These are phyloP conservation scores for Drosophila infuscata DNA, from an alignment of 2,888 invertebrate genomes.

Conservation along the genomic window DNA sequence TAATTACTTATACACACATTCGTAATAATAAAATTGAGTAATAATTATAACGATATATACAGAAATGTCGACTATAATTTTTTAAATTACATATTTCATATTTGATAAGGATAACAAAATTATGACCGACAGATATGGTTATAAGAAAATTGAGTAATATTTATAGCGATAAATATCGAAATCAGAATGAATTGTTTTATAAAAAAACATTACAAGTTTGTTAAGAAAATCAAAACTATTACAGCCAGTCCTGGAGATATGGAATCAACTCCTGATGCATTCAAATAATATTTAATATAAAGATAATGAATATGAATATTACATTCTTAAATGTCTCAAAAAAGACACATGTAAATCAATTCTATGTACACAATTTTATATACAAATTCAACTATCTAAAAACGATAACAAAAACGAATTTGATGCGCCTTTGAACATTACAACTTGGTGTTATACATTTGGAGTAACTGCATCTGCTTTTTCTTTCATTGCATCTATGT, in stretches of 20 bases:
- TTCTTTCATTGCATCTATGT: neutral
- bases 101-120: neutral
- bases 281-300: neutral
- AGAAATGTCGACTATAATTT: neutral
- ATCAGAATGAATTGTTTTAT: neutral
- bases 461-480: neutral
- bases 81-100: neutral
- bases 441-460: neutral
- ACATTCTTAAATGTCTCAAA: neutral
- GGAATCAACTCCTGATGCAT: neutral
- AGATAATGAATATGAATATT: neutral
- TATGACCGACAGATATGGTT: neutral
- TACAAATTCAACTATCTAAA: neutral
- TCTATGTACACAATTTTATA: neutral
- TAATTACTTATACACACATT: constrained; percentile 78
- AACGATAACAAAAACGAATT: neutral
- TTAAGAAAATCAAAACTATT: neutral
- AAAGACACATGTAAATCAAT: neutral
- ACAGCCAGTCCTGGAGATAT: neutral
- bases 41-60: constrained; percentile 59
- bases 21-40: constrained; percentile 76
- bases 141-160: neutral
- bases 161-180: neutral
- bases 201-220: neutral
- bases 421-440: neutral